A percentile compares a stretch with the other conserved stretches of the same genome.
Evolutionary conservation across 92 coral and sea anemone species (phyloP).

Genomic region (Ricordea florida): DNA sequence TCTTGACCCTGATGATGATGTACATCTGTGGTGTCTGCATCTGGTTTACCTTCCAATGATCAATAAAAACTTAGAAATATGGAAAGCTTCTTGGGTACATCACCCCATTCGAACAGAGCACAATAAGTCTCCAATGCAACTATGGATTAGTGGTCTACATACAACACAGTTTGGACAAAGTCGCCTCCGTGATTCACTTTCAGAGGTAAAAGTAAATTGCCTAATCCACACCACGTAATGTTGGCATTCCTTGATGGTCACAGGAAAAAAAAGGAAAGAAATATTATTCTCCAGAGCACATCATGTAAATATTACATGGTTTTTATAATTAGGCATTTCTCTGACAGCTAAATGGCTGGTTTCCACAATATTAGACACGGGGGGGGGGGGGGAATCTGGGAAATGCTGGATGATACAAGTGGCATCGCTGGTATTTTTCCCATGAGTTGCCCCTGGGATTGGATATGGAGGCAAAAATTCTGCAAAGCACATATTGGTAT

Average conservation of each 20-base stretch:
- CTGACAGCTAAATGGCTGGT: no score
- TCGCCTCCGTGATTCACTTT: neutral
- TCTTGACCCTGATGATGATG: slow-evolving; percentile 28
- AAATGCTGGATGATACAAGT: no score
- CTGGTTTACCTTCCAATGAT: slow-evolving; percentile 39
- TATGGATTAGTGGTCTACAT: slow-evolving; percentile 54
- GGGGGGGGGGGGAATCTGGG: no score
- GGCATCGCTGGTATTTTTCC: no score
- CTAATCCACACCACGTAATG: neutral
- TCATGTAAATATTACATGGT: no score
- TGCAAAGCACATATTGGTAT: no score
- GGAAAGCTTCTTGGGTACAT: slow-evolving; percentile 44
- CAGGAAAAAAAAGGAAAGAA: no score
- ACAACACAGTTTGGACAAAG: slow-evolving; percentile 40
- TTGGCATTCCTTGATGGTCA: neutral
- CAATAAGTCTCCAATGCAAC: slow-evolving; percentile 48
- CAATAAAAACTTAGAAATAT: slow-evolving; percentile 28
- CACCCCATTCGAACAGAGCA: slow-evolving; percentile 43
- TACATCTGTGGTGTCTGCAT: slow-evolving; percentile 57
- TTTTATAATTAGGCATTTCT: no score
- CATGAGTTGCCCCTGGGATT: no score
- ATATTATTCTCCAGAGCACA: no score
- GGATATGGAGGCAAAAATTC: no score
- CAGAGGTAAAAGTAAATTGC: neutral
- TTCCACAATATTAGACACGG: no score